Percentiles rank a stretch among this genome's conserved stretches.
phyloP scores from a whole-genome alignment of 2,888 invertebrate genomes.

The Thereva unica region DNA sequence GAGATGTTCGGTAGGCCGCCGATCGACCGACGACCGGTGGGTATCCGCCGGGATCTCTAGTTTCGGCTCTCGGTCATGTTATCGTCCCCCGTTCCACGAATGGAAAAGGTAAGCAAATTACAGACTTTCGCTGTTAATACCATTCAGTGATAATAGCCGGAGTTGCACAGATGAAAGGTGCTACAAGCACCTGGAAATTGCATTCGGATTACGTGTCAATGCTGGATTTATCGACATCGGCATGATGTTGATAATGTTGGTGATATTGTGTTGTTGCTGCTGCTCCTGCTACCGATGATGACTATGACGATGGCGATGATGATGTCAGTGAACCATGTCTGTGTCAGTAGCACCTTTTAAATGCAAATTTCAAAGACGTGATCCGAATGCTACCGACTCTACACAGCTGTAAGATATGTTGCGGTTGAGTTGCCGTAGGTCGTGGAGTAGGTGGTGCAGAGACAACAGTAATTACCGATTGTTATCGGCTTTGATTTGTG shows the following conservation, averaged over 20 bases:
- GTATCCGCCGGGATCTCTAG: neutral
- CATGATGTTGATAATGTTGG: slow-evolving; percentile 9
- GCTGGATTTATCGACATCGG: neutral
- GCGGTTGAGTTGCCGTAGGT: slow-evolving; percentile 9
- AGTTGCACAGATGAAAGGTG: too few relatives aligned
- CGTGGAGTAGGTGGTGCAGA: slow-evolving; percentile 8
- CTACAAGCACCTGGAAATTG: too few relatives aligned
- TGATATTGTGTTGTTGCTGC: slow-evolving; percentile 20
- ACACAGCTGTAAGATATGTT: neutral
- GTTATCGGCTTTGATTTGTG: slow-evolving; percentile 18
- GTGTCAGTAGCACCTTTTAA: slow-evolving; percentile 6
- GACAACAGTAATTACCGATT: slow-evolving; percentile 24
- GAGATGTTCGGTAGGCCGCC: slow-evolving; percentile 5
- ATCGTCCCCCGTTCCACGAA: neutral
- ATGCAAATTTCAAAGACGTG: slow-evolving; percentile 25
- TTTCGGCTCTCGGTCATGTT: slow-evolving; percentile 9
- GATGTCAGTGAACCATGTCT: slow-evolving; percentile 25
- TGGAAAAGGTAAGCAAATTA: too few relatives aligned
- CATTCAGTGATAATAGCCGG: too few relatives aligned
- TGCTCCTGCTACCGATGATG: slow-evolving; percentile 7
- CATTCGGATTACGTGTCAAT: too few relatives aligned
- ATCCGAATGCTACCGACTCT: neutral
- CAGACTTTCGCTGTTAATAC: too few relatives aligned
- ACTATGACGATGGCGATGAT: slow-evolving; percentile 10
- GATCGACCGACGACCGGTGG: too few relatives aligned